Evolutionary conservation across 2,113 vertebrate species (phyloP), one percentile per base, ranked within the genome.

Genomic region (Sclerurus mexicanus): DNA sequence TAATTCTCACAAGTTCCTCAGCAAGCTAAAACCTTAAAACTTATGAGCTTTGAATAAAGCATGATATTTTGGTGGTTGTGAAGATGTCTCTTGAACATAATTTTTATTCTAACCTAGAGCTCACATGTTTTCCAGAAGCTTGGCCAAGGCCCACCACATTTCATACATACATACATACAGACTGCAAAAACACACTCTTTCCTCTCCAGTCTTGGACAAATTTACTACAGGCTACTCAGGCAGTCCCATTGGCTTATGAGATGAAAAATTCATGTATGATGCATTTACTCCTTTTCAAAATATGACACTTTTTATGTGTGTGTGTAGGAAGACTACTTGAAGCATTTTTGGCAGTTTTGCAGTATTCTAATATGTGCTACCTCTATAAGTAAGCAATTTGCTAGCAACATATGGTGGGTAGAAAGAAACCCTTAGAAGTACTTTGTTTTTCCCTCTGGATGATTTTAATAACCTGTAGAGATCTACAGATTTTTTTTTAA

Each of bases 361-460:
- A 66, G 59, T 25, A 46, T 88, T 91, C 92, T 93, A 58, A 59
- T 93, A 60, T 4, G 3, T 68, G 28, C 27, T 95, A 62, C 90
- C 76, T 91, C 67, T 94, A 69, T 75, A 77, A 66, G 46, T 67
- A 89, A 97, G 91, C 27, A 82, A 72, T 89, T 96, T 96, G 79
- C 55, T 90, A 83, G 53, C 53, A 91, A 49, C 82, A 93, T 93
- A 89, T 94, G 60, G 80, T 73, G 83, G 39, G 69, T 20, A 85
- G 75, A 93, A 90, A 35, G 58, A 85, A 93, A 46, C 13, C 66
- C 93, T 92, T 78, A 69, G n/a, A 85, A 93, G 37, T n/a, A 64
- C 42, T 68, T 87, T 95, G 47, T 37, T 90, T 91, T 81, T 85
- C 46, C 85, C 50, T 74, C 15, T 52, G 84, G 11, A n/a, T 16